Evolutionary conservation across 2,888 invertebrate species (phyloP).

Genomic region (Heliconius ethilla): DNA sequence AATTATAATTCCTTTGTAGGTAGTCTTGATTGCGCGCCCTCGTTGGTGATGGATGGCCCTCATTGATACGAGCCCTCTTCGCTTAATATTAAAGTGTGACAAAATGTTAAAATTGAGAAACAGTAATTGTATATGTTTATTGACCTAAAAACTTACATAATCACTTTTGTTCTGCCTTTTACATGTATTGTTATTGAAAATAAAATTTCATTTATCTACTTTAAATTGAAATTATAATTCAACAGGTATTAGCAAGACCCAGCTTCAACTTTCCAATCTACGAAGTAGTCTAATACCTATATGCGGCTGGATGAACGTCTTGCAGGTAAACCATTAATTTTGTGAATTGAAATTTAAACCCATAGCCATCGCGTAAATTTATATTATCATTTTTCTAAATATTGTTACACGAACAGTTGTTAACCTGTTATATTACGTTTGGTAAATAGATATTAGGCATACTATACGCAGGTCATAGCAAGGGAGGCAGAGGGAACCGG

Average conservation of each 20-base stretch:
- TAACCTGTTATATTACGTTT: no score
- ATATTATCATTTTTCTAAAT: not conserved
- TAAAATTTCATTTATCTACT: no score
- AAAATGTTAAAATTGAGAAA: slow-evolving; percentile 67
- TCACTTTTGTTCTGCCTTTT: no score
- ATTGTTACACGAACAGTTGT: not conserved
- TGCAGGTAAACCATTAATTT: not conserved
- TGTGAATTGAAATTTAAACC: not conserved
- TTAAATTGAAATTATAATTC: not conserved
- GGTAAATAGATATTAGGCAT: no score
- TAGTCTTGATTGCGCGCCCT: slow-evolving; percentile 62
- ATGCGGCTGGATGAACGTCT: not conserved
- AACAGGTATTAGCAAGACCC: not conserved
- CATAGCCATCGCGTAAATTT: not conserved
- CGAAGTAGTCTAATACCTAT: not conserved
- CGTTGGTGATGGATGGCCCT: slow-evolving; percentile 54
- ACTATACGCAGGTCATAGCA: no score
- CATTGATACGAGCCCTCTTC: slow-evolving; percentile 57
- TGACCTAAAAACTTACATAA: no score
- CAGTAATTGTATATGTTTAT: not conserved
- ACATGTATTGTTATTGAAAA: no score
- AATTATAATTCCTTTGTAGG: slow-evolving; percentile 50
- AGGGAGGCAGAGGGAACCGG: no score
- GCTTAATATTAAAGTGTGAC: slow-evolving; percentile 68
- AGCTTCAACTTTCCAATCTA: not conserved